phyloP scores from a whole-genome alignment of 2,888 invertebrate species.

The Heteromurus nitidus region DNA sequence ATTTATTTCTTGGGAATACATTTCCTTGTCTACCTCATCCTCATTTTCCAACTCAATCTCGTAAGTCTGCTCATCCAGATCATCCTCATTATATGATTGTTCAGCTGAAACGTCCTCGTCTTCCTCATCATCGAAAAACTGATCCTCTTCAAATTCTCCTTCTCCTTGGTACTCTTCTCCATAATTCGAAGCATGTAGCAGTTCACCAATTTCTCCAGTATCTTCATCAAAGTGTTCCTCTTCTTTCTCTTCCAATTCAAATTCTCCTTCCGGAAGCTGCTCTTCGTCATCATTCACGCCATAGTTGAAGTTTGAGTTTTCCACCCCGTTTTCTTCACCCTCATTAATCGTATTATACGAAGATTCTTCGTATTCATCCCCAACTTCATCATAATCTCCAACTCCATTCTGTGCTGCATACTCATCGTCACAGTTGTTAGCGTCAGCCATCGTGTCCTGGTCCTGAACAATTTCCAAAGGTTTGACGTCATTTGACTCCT shows the following conservation, averaged over 20 bases:
- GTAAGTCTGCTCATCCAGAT: slow-evolving; percentile 11
- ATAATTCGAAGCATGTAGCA: not conserved
- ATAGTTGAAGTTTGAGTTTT: not conserved
- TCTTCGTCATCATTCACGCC: slow-evolving; percentile 34
- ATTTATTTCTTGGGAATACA: slow-evolving; percentile 3
- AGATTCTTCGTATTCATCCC: slow-evolving; percentile 30
- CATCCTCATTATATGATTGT: not conserved
- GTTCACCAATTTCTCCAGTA: not conserved
- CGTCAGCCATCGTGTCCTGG: no score
- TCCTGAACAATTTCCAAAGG: no score
- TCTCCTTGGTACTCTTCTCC: not conserved
- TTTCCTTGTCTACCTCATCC: slow-evolving; percentile 10
- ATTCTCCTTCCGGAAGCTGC: slow-evolving; percentile 32
- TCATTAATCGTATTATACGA: slow-evolving; percentile 14
- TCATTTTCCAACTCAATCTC: slow-evolving; percentile 33
- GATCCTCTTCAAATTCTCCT: not conserved
- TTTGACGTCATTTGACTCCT: slow-evolving; percentile 9
- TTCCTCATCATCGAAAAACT: not conserved
- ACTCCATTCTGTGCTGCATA: not conserved
- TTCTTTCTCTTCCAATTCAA: not conserved
- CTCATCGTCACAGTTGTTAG: not conserved
- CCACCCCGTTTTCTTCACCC: not conserved
- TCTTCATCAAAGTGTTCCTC: slow-evolving; percentile 19
- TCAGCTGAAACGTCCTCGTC: not conserved
- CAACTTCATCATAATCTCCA: slow-evolving; percentile 7